Percentiles rank a stretch among this genome's conserved stretches.
These are phyloP conservation scores for Hippocampus zosterae DNA, from an alignment of 2,113 vertebrate species.

Conservation along the genomic window DNA sequence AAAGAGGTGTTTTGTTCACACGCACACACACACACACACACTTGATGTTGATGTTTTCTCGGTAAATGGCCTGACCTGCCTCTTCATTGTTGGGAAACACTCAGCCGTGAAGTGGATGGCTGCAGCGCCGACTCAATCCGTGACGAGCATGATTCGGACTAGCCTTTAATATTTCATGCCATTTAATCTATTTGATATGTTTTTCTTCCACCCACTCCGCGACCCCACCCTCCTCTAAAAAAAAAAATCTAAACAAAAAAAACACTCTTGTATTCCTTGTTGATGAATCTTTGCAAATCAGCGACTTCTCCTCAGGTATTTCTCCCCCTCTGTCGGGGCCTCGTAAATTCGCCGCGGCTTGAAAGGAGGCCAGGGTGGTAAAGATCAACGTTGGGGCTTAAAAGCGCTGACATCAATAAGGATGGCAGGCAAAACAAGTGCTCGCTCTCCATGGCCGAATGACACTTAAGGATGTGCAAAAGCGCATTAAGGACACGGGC, in stretches of 20 bases:
- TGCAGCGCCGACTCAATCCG: constrained; percentile 33
- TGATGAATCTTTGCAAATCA: constrained; percentile 58
- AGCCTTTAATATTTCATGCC: constrained; percentile 70
- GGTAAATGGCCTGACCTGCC: constrained; percentile 56
- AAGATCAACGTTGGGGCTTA: constrained; percentile 33
- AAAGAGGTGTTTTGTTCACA: constrained; percentile 11
- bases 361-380: constrained; percentile 27
- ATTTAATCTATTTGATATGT: constrained; percentile 72
- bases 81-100: constrained; percentile 68
- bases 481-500: constrained; percentile 52
- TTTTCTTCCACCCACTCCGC: constrained; percentile 21
- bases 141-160: constrained; percentile 60
- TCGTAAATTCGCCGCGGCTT: constrained; percentile 1
- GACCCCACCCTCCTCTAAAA: fast-evolving
- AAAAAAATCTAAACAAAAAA: constrained; percentile 30
- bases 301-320: neutral
- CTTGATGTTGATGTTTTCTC: constrained; percentile 58
- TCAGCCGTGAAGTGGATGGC: constrained; percentile 66
- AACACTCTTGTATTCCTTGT: constrained; percentile 52
- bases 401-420: constrained; percentile 20
- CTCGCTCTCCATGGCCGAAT: constrained; percentile 1
- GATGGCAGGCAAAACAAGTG: constrained; percentile 2
- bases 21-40: constrained; percentile 14
- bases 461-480: constrained; percentile 26
- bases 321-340: neutral